Evolutionary conservation across 2,888 invertebrate species (phyloP).

Genomic region (Nemoura dubitans): DNA sequence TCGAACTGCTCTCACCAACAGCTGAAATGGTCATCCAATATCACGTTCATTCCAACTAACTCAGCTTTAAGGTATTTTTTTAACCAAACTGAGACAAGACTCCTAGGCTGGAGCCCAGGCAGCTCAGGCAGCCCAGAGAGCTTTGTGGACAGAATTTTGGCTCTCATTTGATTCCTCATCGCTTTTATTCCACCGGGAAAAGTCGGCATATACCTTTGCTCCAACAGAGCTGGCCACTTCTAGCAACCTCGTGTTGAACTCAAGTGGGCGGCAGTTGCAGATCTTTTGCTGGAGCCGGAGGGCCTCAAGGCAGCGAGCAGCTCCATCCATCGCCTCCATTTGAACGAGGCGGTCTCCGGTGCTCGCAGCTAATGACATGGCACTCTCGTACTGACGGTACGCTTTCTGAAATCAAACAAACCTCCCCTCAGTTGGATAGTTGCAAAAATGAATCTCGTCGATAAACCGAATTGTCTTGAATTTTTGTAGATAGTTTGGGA

Average conservation of each 20-base stretch:
- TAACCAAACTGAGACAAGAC: too few species aligned
- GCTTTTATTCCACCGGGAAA: too few species aligned
- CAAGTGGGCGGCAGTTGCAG: constrained; percentile 86
- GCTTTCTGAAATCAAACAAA: constrained; percentile 63
- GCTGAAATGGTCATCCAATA: constrained; percentile 61
- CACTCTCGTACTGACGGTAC: constrained; percentile 85
- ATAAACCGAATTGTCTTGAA: too few species aligned
- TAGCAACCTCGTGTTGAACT: constrained; percentile 83
- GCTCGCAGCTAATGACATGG: constrained; percentile 81
- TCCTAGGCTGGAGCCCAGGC: too few species aligned
- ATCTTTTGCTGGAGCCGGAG: constrained; percentile 79
- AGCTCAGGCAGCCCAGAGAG: too few species aligned
- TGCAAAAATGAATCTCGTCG: too few species aligned
- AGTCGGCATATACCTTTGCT: too few species aligned
- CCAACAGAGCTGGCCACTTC: constrained; percentile 87
- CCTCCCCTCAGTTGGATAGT: not conserved
- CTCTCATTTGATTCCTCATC: too few species aligned
- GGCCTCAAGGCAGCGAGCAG: constrained; percentile 81
- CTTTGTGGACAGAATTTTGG: too few species aligned
- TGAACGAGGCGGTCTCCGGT: constrained; percentile 85
- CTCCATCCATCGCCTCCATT: constrained; percentile 92
- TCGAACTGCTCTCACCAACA: constrained; percentile 81
- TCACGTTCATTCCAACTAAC: too few species aligned
- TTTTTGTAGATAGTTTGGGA: too few species aligned
- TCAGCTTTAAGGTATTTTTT: too few species aligned